These are phyloP conservation scores for Anaspis maculata DNA, from an alignment of 2,888 invertebrate species.

Conservation along the genomic window DNA sequence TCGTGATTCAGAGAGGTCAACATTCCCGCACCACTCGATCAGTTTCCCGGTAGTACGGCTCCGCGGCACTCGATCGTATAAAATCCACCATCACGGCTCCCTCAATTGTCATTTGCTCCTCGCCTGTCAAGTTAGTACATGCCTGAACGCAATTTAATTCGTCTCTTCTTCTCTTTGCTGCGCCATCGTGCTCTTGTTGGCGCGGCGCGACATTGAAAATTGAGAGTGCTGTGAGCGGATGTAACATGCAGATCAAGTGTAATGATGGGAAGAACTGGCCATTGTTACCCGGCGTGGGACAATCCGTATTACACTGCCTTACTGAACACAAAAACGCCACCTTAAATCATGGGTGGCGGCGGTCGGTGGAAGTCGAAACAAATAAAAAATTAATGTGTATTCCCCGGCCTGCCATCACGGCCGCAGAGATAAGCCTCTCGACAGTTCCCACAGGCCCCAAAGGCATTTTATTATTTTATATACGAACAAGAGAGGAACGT, in stretches of 20 bases:
- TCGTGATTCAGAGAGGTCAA: too few species aligned
- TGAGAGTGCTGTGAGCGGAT: constrained; percentile 41
- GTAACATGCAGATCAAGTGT: constrained; percentile 44
- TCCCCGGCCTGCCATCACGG: too few species aligned
- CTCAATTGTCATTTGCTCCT: constrained; percentile 18
- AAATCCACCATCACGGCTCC: constrained; percentile 18
- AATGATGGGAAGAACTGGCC: constrained; percentile 42
- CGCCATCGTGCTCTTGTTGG: too few species aligned
- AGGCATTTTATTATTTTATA: constrained; percentile 34
- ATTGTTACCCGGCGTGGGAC: constrained; percentile 42
- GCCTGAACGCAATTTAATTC: too few species aligned
- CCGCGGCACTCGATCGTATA: too few species aligned
- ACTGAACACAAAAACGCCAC: constrained; percentile 39
- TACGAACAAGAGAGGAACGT: constrained; percentile 15
- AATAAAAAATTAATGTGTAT: constrained; percentile 29
- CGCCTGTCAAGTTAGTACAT: constrained; percentile 19
- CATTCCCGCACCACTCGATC: too few species aligned
- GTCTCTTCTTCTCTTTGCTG: too few species aligned
- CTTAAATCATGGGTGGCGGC: constrained; percentile 35
- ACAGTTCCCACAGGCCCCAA: constrained; percentile 30
- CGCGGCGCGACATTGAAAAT: constrained; percentile 44
- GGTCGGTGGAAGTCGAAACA: constrained; percentile 30
- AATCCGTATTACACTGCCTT: constrained; percentile 42
- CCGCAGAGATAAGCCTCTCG: constrained; percentile 18
- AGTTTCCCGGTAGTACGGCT: too few species aligned